phyloP scores from a whole-genome alignment of 2,797 vertebrate genomes.

The Poeciliopsis gracilis region DNA sequence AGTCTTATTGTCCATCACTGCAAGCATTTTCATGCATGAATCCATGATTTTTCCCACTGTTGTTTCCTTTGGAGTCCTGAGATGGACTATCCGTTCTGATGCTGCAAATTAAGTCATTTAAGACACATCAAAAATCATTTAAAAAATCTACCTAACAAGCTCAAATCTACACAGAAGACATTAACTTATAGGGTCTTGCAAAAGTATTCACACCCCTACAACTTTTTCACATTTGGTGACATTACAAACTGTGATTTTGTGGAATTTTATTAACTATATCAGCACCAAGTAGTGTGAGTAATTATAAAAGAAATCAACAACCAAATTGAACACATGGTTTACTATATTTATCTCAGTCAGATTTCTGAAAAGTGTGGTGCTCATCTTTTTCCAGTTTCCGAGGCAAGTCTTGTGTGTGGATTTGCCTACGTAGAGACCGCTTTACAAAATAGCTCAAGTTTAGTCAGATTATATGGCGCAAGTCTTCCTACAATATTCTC shows the following conservation, averaged over 20 bases:
- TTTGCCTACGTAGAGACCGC: background rate
- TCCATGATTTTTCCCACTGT: conserved; percentile 70
- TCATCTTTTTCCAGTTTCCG: background rate
- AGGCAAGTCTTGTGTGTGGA: background rate
- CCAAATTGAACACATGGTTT: background rate
- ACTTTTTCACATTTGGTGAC: background rate
- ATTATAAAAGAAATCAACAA: background rate
- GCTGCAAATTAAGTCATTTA: conserved; percentile 57
- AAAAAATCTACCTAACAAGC: background rate
- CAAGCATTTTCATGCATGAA: conserved; percentile 75
- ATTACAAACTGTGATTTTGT: background rate
- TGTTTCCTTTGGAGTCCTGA: conserved; percentile 74
- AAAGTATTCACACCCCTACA: background rate
- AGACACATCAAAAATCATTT: background rate
- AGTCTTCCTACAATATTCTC: background rate
- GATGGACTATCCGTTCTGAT: conserved; percentile 75
- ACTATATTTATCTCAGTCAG: background rate
- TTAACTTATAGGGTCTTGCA: background rate
- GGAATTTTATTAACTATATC: background rate
- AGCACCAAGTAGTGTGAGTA: background rate
- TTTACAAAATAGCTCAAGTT: background rate
- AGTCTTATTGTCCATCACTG: conserved; percentile 67
- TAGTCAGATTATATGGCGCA: background rate
- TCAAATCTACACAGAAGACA: background rate
- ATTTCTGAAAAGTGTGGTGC: background rate